Base-by-base conservation (phyloP, 2,113 vertebrate genomes). In the Spizaetus ornatus region DNA sequence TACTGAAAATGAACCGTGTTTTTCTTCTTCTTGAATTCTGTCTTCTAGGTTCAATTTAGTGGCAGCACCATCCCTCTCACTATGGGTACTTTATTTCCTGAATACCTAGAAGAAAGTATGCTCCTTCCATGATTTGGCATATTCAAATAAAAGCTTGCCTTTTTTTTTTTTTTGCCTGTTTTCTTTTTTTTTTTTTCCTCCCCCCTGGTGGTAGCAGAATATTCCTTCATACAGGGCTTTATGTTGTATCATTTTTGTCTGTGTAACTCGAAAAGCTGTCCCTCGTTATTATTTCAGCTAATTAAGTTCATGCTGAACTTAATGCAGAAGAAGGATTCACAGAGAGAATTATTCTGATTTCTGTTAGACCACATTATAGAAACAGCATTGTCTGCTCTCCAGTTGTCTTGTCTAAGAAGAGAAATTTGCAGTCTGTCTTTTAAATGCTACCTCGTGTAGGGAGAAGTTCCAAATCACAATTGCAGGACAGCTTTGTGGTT, bases 31-130 rank as follows among this genome's bases (percentile, higher is more conserved):
- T 63, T 63, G 47, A 88, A 26, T 96, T 95, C 90, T 76, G 38
- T 95, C 73, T 88, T 86, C 40, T 76, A 82, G 55, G 72, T 95
- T 95, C 69, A 82, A 18, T 95, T 89, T 92, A 81, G 59, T 61
- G 65, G 77, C 91, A 94, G 65, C 62, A 87, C 52, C 34, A 72
- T 86, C 58, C 36, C 25, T 81, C 63, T 88, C 29, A 43, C 29
- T 71, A 47, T 32, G 42, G 20, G 70, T 83, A 80, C 69, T 87
- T 96, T 56, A 84, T 94, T 90, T 94, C 69, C 80, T 86, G 69
- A 93, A 83, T 79, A 55, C 29, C n/a, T 45, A 7, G 36, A 65
- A 81, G 67, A 82, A 69, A 80, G 22, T 56, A 16, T 77, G 38
- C 59, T 83, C 26, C 55, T 90, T 86, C n/a, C 14, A 4, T 78